Evolutionary conservation across 2,888 invertebrate species (phyloP).

Genomic region (Pachydiplax longipennis): DNA sequence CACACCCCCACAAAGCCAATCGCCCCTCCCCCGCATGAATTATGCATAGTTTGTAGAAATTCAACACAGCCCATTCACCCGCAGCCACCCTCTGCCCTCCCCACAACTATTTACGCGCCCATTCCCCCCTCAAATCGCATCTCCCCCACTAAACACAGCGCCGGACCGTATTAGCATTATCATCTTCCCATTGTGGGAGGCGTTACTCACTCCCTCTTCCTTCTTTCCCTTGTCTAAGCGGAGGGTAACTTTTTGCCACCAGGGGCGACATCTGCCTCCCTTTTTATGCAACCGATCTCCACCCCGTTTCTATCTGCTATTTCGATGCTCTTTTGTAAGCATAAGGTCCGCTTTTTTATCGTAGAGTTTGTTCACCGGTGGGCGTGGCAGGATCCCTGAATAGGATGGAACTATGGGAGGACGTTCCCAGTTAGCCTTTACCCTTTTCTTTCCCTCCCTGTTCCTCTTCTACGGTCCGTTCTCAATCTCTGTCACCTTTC

Average conservation of each 20-base stretch:
- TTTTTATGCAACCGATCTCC: neutral
- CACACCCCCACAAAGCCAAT: neutral
- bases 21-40: conserved; percentile 12
- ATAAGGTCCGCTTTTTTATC: neutral
- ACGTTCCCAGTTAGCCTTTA: neutral
- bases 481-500: neutral
- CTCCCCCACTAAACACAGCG: neutral
- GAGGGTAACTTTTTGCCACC: neutral
- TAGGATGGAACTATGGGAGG: neutral
- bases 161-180: conserved; percentile 28
- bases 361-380: neutral
- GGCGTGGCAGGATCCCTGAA: neutral
- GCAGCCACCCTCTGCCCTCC: neutral
- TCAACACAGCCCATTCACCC: neutral
- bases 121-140: neutral
- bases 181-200: conserved; percentile 39
- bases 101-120: neutral
- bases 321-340: neutral
- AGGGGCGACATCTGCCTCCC: neutral
- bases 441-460: neutral
- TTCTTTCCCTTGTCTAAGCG: neutral
- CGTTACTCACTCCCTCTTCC: neutral
- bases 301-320: neutral
- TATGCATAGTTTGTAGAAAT: conserved; percentile 43
- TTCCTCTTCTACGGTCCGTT: neutral